Base-by-base conservation (phyloP, 2,113 vertebrate genomes). In the Coptodon rendalli region DNA sequence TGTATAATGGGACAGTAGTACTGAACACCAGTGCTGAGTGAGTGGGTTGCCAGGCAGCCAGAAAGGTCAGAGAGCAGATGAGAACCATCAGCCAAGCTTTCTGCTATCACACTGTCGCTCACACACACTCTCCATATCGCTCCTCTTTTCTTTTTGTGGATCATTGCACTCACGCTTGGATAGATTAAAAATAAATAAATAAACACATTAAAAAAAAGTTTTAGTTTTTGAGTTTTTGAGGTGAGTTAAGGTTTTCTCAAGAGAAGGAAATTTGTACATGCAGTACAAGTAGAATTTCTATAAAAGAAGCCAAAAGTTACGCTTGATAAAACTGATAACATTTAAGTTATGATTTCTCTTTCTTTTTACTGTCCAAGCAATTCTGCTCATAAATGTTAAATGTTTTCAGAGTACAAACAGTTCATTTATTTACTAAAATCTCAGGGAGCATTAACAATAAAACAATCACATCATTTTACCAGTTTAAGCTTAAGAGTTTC, bases 11-110 rank as follows among this genome's bases (percentile, higher is more conserved):
- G 80, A 90, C 81, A 83, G 80, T 56, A 8, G 52, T 16, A 5
- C 71, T 29, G 73, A 89, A 81, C 82, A 87, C 86, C 12, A 86
- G 86, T 52, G 66, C 54, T 50, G 85, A 87, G 22, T 38, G 92
- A 88, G 91, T 81, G n/a, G 89, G 63, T 66, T 54, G 71, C 48
- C n/a, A 73, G 66, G 76, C 54, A 53, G 86, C 50, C 16, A 78
- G 45, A 90, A 89, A 92, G 86, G 92, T 92, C 91, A 92, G 43
- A 57, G 52, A 48, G 6, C 81, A 85, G 76, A 93, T 76, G 89
- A 89, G 40, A 36, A 4, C 11, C 3, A 59, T 86, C 11, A 48
- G 22, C 81, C 6, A 1, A 82, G 61, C 84, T 80, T 85, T 90
- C 43, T 87, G 24, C 27, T 13, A 9, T 78, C 63, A 34, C 57